Evolutionary conservation across 2,888 invertebrate species (phyloP), one percentile per base, ranked within the genome.

Genomic region (Chymomyza caudatula): DNA sequence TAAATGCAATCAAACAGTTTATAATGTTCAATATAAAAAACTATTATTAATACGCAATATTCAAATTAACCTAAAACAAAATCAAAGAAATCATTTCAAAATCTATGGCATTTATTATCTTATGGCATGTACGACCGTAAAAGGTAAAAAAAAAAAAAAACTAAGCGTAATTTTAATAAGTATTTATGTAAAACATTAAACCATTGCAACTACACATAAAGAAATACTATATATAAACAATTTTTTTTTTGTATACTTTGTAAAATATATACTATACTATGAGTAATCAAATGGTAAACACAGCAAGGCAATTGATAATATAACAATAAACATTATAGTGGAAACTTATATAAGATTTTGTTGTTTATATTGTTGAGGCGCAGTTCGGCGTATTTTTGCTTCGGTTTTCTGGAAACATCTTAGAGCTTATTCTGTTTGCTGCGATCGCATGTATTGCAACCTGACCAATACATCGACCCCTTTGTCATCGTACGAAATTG

Each of bases 241-340:
- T 68, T 69, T 53, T 55, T 17, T 56, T 17, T 55, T 19, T 84
- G 85, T 80, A 80, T 84, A 81, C 77, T 84, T 81, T 80, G 79
- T 80, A 80, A 84, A 74, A 80, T 80, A 80, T 81, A 71, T 70
- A 42, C 11, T 37, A 37, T 37, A 37, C 29, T 37, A 65, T 66
- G 71, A 58, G 56, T 70, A 70, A 71, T 70, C 71, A 65, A 66
- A 62, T 71, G 78, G 85, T 67, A 74, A 80, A 67, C 68, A 72
- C 15, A 37, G 59, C 77, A 78, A 79, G 74, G 74, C 76, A 76
- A 74, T 76, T 76, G 13, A 25, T 25, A 54, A 25, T 54, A 54
- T 17, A 22, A 54, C 22, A 54, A 25, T 54, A 76, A 74, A 74
- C 60, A 65, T 66, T 67, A 44, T 74, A 73, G 69, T 74, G 73